Percentiles rank a stretch among this genome's conserved stretches.
phyloP scores from a whole-genome alignment of 2,888 invertebrate species.

The Dinocampus coccinellae region DNA sequence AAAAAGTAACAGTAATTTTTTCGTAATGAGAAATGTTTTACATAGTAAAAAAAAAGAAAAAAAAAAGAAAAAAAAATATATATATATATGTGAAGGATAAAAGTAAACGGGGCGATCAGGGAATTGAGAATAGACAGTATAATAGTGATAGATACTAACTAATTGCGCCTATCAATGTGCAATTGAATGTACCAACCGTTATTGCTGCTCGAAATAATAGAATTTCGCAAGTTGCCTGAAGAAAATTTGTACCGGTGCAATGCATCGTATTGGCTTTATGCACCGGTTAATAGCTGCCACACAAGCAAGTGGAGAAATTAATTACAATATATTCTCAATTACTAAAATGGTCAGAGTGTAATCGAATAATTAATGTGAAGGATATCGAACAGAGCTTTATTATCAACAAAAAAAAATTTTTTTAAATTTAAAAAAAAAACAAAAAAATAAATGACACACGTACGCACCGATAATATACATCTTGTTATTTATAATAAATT shows the following conservation, averaged over 20 bases:
- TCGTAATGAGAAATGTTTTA: conserved; percentile 11
- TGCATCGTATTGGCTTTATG: conserved; percentile 28
- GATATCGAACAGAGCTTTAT: conserved; percentile 61
- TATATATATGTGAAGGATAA: not conserved
- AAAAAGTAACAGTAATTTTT: not conserved
- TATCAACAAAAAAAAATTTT: conserved; percentile 46
- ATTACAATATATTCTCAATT: conserved; percentile 4
- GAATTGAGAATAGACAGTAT: not conserved
- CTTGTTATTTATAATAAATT: conserved; percentile 68
- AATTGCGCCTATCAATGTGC: not conserved
- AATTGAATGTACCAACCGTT: conserved; percentile 1
- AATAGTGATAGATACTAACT: conserved; percentile 3
- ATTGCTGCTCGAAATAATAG: conserved; percentile 16
- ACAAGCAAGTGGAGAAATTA: conserved; percentile 10
- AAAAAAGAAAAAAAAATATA: not conserved
- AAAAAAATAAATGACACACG: conserved; percentile 57
- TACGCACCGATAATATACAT: conserved; percentile 65
- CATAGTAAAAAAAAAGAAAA: not conserved
- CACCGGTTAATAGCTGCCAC: conserved; percentile 29
- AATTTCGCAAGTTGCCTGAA: conserved; percentile 22
- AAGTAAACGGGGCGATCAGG: not conserved
- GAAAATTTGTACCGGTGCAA: conserved; percentile 28
- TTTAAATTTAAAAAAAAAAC: conserved; percentile 36
- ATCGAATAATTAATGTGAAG: not conserved
- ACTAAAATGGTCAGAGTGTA: not conserved